Conservation (phyloP, 2,113 vertebrate species). For the Gallinago media region DNA sequence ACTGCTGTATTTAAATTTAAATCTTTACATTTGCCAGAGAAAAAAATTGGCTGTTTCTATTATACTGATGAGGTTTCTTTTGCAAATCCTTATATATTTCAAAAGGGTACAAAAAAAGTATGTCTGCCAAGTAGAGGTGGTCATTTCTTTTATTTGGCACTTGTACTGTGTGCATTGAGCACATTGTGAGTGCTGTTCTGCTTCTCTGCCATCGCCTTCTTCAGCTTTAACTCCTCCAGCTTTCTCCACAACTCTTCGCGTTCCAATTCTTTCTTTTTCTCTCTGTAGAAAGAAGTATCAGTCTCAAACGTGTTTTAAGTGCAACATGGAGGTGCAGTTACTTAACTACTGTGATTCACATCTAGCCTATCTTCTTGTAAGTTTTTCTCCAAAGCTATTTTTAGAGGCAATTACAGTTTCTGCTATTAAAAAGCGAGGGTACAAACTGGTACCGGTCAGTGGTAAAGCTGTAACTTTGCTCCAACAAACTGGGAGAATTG, state of each 20-base stretch:
- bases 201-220: conserved; percentile 76
- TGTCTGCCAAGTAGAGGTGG: conserved; percentile 57
- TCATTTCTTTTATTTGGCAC: conserved; percentile 79
- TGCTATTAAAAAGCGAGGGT: neutral
- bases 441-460: neutral
- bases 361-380: neutral
- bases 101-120: conserved; percentile 77
- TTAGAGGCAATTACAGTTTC: neutral
- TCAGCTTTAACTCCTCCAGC: conserved; percentile 88
- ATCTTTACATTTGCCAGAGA: conserved; percentile 79
- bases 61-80: conserved; percentile 86
- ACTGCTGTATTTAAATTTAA: conserved; percentile 80
- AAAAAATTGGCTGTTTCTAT: conserved; percentile 77
- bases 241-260: conserved; percentile 95
- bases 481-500: neutral
- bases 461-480: neutral
- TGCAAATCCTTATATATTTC: conserved; percentile 75
- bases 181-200: conserved; percentile 86
- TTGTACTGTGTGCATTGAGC: conserved; percentile 80
- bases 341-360: neutral
- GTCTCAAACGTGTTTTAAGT: neutral
- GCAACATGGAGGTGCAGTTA: neutral
- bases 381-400: neutral
- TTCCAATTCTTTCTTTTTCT: conserved; percentile 97
- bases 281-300: conserved; percentile 76